Conservation (phyloP, 92 coral and sea anemone genomes). For the Umimayanthus kanabou region DNA sequence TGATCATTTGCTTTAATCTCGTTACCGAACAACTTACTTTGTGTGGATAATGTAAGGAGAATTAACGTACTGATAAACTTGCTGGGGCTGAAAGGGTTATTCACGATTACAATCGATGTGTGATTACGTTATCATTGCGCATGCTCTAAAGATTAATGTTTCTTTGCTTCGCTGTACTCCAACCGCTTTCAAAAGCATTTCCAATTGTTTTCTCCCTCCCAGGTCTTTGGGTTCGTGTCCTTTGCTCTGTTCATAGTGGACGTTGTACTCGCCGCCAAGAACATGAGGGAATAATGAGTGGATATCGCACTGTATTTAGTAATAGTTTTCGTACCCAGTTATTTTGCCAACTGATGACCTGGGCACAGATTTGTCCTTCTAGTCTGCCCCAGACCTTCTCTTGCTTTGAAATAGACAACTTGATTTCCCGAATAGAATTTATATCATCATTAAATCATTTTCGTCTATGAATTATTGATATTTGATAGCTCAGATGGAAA, state of each 20-base stretch:
- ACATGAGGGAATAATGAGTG: neutral
- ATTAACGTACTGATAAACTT: too few species aligned
- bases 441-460: too few species aligned
- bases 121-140: too few species aligned
- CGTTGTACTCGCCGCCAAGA: slow-evolving; percentile 12
- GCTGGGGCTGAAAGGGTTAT: too few species aligned
- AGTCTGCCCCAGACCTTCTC: neutral
- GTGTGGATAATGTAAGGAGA: too few species aligned
- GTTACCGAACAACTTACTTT: too few species aligned
- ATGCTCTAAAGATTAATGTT: neutral
- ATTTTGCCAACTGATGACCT: neutral
- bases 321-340: neutral
- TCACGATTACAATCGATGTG: neutral
- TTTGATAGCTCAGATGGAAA: too few species aligned
- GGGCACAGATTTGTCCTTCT: neutral
- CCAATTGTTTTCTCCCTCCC: neutral
- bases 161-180: neutral
- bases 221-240: slow-evolving; percentile 19
- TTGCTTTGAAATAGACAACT: too few species aligned
- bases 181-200: too few species aligned
- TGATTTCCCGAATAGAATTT: too few species aligned
- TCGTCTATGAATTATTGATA: too few species aligned
- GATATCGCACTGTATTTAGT: neutral
- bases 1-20: too few species aligned
- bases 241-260: slow-evolving; percentile 9